Evolutionary conservation across 2,797 vertebrate species (phyloP).

Genomic region (Rhadinocentrus ornatus): DNA sequence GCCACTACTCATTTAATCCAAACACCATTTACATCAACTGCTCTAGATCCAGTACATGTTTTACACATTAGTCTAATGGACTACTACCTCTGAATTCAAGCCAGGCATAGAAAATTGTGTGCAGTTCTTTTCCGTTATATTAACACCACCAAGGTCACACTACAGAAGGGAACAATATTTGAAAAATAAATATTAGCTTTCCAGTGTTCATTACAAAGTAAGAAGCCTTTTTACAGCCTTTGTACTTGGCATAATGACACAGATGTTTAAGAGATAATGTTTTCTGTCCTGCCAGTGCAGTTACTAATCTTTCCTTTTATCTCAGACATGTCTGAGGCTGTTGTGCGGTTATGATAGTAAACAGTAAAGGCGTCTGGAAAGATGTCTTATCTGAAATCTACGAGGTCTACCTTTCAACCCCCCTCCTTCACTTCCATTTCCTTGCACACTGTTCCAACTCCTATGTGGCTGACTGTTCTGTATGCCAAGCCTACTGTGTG

Average conservation of each 20-base stretch:
- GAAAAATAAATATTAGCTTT: conserved; percentile 45
- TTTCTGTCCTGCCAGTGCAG: conserved; percentile 64
- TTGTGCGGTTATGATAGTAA: conserved; percentile 81
- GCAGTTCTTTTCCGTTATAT: conserved; percentile 42
- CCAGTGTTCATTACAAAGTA: conserved; percentile 43
- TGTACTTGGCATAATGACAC: conserved; percentile 56
- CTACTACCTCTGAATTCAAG: conserved; percentile 47
- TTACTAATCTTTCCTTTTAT: conserved; percentile 78
- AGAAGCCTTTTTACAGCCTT: conserved; percentile 36
- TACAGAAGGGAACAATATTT: conserved; percentile 49
- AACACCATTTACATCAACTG: conserved; percentile 66
- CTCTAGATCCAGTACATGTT: conserved; percentile 48
- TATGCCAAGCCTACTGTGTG: conserved; percentile 60
- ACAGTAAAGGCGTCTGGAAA: conserved; percentile 79
- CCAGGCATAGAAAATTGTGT: conserved; percentile 44
- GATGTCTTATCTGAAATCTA: conserved; percentile 80
- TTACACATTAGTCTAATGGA: conserved; percentile 67
- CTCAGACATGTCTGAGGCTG: conserved; percentile 79
- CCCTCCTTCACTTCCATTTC: conserved; percentile 42
- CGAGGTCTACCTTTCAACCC: conserved; percentile 70
- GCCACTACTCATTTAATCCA: conserved; percentile 58
- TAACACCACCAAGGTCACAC: conserved; percentile 56
- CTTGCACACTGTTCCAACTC: conserved; percentile 48
- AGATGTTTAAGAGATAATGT: conserved; percentile 69
- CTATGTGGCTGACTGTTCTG: conserved; percentile 65